Conservation (phyloP, 2,888 invertebrate species). For the Mellilla xanthometata region DNA sequence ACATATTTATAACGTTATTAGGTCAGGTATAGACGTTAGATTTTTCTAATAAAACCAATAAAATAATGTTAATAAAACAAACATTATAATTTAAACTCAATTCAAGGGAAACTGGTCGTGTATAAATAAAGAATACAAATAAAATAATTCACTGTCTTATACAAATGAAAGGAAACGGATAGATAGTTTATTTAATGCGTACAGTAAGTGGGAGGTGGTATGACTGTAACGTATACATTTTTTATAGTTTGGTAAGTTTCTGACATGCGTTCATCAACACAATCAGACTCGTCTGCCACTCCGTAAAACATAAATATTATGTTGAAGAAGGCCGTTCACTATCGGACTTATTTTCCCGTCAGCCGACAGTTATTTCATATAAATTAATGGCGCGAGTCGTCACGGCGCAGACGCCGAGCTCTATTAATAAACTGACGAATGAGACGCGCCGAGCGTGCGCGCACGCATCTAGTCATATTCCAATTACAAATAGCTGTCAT, state of each 20-base stretch:
- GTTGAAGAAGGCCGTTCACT: constrained; percentile 74
- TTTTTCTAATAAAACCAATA: no score
- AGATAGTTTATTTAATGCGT: constrained; percentile 46
- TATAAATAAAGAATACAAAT: constrained; percentile 13
- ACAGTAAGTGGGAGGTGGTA: constrained; percentile 44
- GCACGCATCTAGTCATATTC: constrained; percentile 80
- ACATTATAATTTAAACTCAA: constrained; percentile 17
- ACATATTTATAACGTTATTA: no score
- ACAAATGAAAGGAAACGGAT: constrained; percentile 47
- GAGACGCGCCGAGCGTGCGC: constrained; percentile 78
- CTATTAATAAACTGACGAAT: constrained; percentile 83
- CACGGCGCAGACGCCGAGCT: constrained; percentile 79
- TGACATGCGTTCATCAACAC: constrained; percentile 69
- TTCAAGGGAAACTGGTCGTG: constrained; percentile 1
- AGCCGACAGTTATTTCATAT: constrained; percentile 83
- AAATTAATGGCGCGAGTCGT: constrained; percentile 82
- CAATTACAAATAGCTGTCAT: constrained; percentile 82
- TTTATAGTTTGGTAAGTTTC: constrained; percentile 50
- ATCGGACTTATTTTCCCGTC: constrained; percentile 80
- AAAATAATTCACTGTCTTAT: constrained; percentile 37
- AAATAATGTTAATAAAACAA: constrained; percentile 3
- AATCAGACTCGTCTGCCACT: constrained; percentile 60
- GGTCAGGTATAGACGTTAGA: no score
- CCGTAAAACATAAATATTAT: constrained; percentile 81
- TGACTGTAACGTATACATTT: constrained; percentile 48